A percentile compares a stretch with the other conserved stretches of the same genome.
These are phyloP conservation scores for Oxyscelio sp. DNA, from an alignment of 2,888 invertebrate genomes.

Conservation along the genomic window DNA sequence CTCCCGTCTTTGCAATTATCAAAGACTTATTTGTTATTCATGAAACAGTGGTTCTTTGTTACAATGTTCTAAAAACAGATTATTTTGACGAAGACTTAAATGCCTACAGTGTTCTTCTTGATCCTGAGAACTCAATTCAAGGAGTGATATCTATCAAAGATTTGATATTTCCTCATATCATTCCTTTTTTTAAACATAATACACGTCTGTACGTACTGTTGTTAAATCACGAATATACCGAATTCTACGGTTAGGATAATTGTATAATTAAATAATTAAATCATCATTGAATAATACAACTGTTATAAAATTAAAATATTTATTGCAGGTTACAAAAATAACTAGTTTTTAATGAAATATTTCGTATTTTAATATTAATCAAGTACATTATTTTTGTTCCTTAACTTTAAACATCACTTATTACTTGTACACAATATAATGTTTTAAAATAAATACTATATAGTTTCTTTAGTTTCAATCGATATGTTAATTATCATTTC, in stretches of 20 bases:
- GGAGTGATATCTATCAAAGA: background rate
- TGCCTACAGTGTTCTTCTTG: conserved; percentile 1
- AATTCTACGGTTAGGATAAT: conserved; percentile 45
- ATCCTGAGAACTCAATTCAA: background rate
- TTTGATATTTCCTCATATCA: conserved; percentile 19
- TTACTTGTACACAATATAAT: too few relatives aligned
- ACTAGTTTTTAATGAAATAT: too few relatives aligned
- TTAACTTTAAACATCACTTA: too few relatives aligned
- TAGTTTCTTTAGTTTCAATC: too few relatives aligned
- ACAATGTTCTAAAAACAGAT: background rate
- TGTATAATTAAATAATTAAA: too few relatives aligned
- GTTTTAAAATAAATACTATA: too few relatives aligned
- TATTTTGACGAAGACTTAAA: conserved; percentile 1
- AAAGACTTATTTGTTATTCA: conserved; percentile 4
- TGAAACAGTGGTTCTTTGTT: conserved; percentile 24
- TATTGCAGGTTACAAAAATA: too few relatives aligned
- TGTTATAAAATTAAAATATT: too few relatives aligned
- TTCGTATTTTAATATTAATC: too few relatives aligned
- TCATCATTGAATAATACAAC: too few relatives aligned
- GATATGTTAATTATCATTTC: too few relatives aligned
- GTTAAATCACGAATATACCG: conserved; percentile 50
- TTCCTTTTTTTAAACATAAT: conserved; percentile 21
- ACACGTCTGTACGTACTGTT: conserved; percentile 15
- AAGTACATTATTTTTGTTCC: too few relatives aligned
- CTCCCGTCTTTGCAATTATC: background rate